Evolutionary conservation across 2,888 invertebrate genomes (phyloP), one percentile per base, ranked within the genome.

Genomic region (Polymixis flavicincta): DNA sequence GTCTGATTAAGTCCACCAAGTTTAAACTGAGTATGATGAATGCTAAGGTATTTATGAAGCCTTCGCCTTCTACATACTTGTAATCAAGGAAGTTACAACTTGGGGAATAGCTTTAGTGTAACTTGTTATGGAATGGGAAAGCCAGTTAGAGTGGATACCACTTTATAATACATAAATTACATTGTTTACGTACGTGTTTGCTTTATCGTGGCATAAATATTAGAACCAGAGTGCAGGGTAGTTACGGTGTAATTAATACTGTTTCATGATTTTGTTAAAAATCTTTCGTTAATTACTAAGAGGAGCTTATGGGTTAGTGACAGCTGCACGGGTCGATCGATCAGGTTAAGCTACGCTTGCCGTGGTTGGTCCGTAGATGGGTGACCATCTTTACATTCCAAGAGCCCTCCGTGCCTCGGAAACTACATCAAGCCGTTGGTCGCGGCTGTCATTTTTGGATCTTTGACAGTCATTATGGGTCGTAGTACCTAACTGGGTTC

Each of bases 11-110:
- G 42, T 45, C 9, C 42, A 89, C 87, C 90, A 89, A 92, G 88
- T 91, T 89, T 89, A 82, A 90, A 88, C 89, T 89, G 90, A 89
- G 89, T 87, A 89, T 88, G 89, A 92, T 90, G 89, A 91, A 90
- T 90, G 87, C 82, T 89, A 89, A 91, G 86, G 85, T 91, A 91
- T 90, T 90, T 88, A 91, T 89, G 80, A 82, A 75, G 71, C 50
- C 70, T 68, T 71, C 63, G 69, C 57, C 73, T 68, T 75, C 73
- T 67, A 72, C 83, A 74, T 67, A 76, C 82, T 78, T 59, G 77
- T 80, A 80, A 83, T 85, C 55, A 85, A 69, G 74, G 74, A 75
- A 68, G 76, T 80, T 75, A 69, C 63, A 68, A 72, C 66, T 75
- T 63, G 66, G 76, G 65, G 65, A 78, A 78, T 86, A 61, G 69